Evolutionary conservation across 1,140 invertebrate species (phyloP), one percentile per base, ranked within the genome.

Genomic region (Nephotettix cincticeps): DNA sequence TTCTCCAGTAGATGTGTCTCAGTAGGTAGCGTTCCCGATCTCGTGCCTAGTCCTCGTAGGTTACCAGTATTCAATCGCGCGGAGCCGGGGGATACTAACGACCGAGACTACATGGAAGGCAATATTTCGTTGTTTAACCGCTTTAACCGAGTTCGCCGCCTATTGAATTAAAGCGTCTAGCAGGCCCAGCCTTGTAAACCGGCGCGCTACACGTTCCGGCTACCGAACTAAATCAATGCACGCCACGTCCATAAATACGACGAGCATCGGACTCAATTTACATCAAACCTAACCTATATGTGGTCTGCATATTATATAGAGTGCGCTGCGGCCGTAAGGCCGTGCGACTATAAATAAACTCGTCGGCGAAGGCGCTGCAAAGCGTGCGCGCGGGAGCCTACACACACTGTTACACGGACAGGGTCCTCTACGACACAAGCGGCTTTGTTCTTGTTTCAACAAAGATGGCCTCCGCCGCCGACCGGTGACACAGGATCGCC

Each of bases 141-240:
- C 47, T 54, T 21, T 11, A 19, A 21, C 23, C 28, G 2, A 61
- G 4, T 61, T n/a, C 2, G 25, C 56, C 56, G 56, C 56, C 56
- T 27, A 61, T 61, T 61, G 56, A 61, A 61, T 61, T 61, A 61
- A 61, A 61, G 4, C 21, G 56, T 11, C 27, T 27, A 51, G 47
- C 6, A 21, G 4, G 13, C 19, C 11, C 6, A 21, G 13, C 13
- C 47, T 11, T 54, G 47, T 40, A 40, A 40, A 40, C 4, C 21
- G 6, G 14, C n/a, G 47, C 4, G n/a, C 47, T 61, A 61, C 56
- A 27, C 21, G 56, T 13, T 27, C 56, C 56, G 21, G 56, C 56
- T 61, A 61, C 56, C 25, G 56, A 61, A 61, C 56, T 61, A 61
- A 61, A 61, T 61, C 56, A 61, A 61, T 21, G 23, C 56, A 27